Evolutionary conservation across 2,888 invertebrate genomes (phyloP).

Genomic region (Perizoma flavofasciatum): DNA sequence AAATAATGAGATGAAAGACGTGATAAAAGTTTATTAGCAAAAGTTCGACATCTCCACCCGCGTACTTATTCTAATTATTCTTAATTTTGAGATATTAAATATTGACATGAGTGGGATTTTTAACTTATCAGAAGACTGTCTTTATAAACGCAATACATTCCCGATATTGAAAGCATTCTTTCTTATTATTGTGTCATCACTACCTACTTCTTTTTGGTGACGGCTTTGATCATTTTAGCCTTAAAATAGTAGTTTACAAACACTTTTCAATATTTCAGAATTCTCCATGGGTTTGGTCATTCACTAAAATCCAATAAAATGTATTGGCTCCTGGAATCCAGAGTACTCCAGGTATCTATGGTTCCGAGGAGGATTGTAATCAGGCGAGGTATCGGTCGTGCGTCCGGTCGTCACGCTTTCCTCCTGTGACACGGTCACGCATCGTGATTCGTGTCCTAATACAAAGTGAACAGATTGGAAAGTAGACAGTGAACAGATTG

Average conservation of each 20-base stretch:
- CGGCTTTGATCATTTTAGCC: too few species aligned
- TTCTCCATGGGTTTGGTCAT: too few species aligned
- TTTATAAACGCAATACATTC: too few species aligned
- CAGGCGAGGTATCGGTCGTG: conserved; percentile 51
- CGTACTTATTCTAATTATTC: neutral
- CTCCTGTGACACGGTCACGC: conserved; percentile 51
- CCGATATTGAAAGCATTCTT: too few species aligned
- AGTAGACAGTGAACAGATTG: conserved; percentile 26
- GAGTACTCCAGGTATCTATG: neutral
- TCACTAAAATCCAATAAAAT: conserved; percentile 2
- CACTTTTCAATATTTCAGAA: too few species aligned
- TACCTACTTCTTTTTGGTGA: too few species aligned
- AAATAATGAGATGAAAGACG: conserved; percentile 38
- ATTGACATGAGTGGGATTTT: too few species aligned
- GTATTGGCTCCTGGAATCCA: conserved; percentile 24
- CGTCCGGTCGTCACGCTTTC: conserved; percentile 59
- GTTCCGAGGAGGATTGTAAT: conserved; percentile 52
- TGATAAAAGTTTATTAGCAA: conserved; percentile 33
- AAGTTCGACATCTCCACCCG: conserved; percentile 17
- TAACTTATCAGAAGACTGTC: too few species aligned
- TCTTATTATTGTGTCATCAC: too few species aligned
- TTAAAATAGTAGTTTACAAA: too few species aligned
- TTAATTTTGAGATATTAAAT: too few species aligned
- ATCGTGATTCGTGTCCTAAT: conserved; percentile 43
- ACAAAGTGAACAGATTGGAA: conserved; percentile 30